These are phyloP conservation scores for Harmothoe impar DNA, from an alignment of 2,888 invertebrate species.

Conservation along the genomic window DNA sequence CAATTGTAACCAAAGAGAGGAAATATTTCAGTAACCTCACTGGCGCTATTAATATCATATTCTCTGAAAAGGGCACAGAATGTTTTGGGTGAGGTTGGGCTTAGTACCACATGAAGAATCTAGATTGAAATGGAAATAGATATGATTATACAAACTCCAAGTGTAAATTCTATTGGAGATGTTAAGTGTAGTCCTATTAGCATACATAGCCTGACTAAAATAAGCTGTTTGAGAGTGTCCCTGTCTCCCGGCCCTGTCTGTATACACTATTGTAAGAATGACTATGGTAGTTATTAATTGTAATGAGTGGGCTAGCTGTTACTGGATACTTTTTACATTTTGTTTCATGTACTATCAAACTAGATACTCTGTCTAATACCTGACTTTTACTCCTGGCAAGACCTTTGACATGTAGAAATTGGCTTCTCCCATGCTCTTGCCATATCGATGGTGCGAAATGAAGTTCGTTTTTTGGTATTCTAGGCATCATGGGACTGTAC, in stretches of 20 bases:
- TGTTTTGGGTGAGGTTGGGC: slow-evolving; percentile 49
- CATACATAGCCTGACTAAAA: neutral
- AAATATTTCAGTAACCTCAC: neutral
- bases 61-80: slow-evolving; percentile 7
- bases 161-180: neutral
- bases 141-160: too few species aligned
- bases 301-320: neutral
- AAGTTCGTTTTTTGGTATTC: too few species aligned
- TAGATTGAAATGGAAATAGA: neutral
- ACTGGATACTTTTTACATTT: neutral
- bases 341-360: neutral
- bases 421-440: too few species aligned
- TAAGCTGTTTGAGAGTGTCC: neutral
- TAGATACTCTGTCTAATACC: too few species aligned
- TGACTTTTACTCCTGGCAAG: too few species aligned
- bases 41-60: neutral
- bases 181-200: neutral
- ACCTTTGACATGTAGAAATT: too few species aligned
- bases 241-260: too few species aligned
- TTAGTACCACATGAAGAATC: neutral
- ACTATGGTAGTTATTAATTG: neutral
- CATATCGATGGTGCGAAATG: too few species aligned
- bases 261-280: neutral
- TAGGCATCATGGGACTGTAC: too few species aligned
- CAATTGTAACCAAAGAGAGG: too few species aligned